Conservation (phyloP, 53 echinoderm and acorn worm genomes). For the Echinometra lucunter region DNA sequence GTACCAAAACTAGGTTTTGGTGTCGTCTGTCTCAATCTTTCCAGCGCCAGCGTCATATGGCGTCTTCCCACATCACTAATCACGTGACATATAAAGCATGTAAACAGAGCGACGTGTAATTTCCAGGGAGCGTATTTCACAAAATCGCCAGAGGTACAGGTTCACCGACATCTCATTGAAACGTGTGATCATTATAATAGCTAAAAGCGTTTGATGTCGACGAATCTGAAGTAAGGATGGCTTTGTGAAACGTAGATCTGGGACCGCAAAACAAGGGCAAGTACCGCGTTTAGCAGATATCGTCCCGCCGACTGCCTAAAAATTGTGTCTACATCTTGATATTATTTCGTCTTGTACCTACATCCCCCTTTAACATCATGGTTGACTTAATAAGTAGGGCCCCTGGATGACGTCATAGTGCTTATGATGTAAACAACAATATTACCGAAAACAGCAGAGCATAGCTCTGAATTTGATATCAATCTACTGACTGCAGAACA, state of each 20-base stretch:
- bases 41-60: slow-evolving; percentile 12
- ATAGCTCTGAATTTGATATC: no score
- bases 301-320: no score
- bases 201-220: not conserved
- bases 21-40: not conserved
- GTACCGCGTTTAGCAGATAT: no score
- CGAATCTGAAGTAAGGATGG: not conserved
- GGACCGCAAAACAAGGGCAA: not conserved
- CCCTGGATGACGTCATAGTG: slow-evolving; percentile 4
- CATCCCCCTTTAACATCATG: no score
- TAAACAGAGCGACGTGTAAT: slow-evolving; percentile 4
- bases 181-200: not conserved
- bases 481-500: no score
- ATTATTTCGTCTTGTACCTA: no score
- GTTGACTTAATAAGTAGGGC: not conserved
- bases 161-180: not conserved
- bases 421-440: not conserved
- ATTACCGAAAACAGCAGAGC: no score
- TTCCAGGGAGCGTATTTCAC: not conserved
- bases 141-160: not conserved
- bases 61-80: not conserved
- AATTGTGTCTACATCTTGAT: no score
- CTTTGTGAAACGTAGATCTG: not conserved
- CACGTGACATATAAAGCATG: not conserved
- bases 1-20: no score